Evolutionary conservation across 2,888 invertebrate genomes (phyloP).

Genomic region (Allolobophora icterica): DNA sequence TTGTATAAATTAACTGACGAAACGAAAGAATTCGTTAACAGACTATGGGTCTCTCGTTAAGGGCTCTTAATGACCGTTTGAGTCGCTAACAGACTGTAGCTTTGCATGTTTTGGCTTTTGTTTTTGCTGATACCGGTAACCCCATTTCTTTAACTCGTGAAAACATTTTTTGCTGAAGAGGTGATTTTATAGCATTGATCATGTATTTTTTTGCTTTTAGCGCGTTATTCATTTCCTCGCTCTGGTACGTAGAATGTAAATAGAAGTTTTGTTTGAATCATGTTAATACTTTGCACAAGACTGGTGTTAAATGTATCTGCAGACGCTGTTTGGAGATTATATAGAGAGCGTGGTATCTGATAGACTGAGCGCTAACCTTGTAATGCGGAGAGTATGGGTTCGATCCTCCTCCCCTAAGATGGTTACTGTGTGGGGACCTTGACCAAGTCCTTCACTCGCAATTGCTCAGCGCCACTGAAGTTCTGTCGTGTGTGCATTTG

Average conservation of each 20-base stretch:
- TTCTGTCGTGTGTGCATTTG: too few relatives aligned
- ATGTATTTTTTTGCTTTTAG: not conserved
- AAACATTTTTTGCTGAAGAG: not conserved
- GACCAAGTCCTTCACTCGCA: too few relatives aligned
- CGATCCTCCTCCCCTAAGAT: too few relatives aligned
- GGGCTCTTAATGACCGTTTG: not conserved
- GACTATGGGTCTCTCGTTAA: not conserved
- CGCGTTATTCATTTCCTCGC: not conserved
- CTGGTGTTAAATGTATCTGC: not conserved
- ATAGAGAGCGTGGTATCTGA: not conserved
- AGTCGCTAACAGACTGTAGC: slow-evolving; percentile 3
- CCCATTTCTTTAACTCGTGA: not conserved
- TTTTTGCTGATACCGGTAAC: not conserved
- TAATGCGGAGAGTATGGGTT: too few relatives aligned
- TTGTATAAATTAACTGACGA: not conserved
- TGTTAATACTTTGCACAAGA: not conserved
- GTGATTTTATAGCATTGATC: not conserved
- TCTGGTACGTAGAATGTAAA: not conserved
- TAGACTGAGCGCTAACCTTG: too few relatives aligned
- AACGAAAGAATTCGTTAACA: not conserved
- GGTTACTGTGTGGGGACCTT: too few relatives aligned
- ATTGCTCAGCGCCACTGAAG: too few relatives aligned
- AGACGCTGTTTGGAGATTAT: not conserved
- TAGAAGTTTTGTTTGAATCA: not conserved
- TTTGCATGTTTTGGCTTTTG: not conserved